Evolutionary conservation across 2,888 invertebrate genomes (phyloP), one percentile per base, ranked within the genome.

Genomic region (Chrysolina americana): DNA sequence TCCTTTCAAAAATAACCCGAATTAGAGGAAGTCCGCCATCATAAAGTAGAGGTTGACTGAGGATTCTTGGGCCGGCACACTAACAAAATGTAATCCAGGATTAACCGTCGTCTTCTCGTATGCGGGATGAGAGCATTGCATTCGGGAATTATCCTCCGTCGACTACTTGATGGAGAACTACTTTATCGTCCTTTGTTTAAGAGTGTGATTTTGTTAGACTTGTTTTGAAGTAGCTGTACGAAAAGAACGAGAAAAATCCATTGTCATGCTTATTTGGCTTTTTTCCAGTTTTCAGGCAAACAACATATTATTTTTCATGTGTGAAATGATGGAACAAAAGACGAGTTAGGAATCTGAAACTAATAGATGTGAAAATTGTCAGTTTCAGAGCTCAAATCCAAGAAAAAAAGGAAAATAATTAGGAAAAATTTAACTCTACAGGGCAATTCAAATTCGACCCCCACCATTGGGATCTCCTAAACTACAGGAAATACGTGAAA

Each of bases 21-120:
- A 53, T 53, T 21, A 53, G 9, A 53, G 53, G 23, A 36, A 59
- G 59, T 59, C 36, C 36, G 28, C 36, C 59, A 59, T 59, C 59
- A 0, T n/a, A 59, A 36, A 59, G 59, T 15, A 59, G 23, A 59
- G 15, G 59, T 59, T 59, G 28, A 5, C 6, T 28, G 36, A 17
- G 28, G 17, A 17, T 59, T 56, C 56, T 56, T 56, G 59, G 36
- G 15, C 36, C 28, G 28, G 10, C 9, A 36, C n/a, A 10, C 23
- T 36, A n/a, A 36, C 59, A 59, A 36, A 59, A 59, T 59, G 59
- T 59, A 59, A 59, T 59, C 59, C 59, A n/a, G 59, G 59, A 59
- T 59, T 59, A 59, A 15, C 23, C 59, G 28, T 15, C 15, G 59
- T 59, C 28, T 59, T 36, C 36, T 36, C 59, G 59, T 36, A 9